phyloP scores from a whole-genome alignment of 2,888 invertebrate species.

The Apotomis betuletana region DNA sequence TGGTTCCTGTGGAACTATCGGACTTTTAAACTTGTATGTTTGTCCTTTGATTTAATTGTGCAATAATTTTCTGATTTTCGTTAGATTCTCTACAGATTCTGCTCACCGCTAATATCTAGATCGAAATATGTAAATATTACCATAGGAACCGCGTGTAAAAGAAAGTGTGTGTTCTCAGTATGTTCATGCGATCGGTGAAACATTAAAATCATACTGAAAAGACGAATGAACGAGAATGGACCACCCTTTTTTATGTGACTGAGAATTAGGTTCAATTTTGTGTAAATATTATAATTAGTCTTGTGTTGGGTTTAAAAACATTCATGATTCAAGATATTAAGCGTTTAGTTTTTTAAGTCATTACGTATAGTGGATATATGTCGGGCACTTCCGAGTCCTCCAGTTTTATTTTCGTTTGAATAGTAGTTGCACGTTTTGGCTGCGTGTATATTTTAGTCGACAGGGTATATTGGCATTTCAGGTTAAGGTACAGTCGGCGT shows the following conservation, averaged over 20 bases:
- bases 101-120: conserved; percentile 20
- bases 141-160: conserved; percentile 45
- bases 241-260: conserved; percentile 75
- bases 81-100: conserved; percentile 7
- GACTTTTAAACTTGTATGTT: conserved; percentile 1
- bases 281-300: conserved; percentile 72
- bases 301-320: conserved; percentile 56
- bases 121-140: conserved; percentile 46
- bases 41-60: conserved; percentile 9
- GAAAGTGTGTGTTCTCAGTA: conserved; percentile 49
- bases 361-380: conserved; percentile 34
- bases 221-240: conserved; percentile 45
- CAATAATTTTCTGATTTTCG: conserved; percentile 15
- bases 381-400: conserved; percentile 25
- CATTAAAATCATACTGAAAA: conserved; percentile 16
- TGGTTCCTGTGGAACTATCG: neutral
- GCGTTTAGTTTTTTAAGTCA: conserved; percentile 45
- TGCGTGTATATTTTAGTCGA: conserved; percentile 54
- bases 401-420: conserved; percentile 7
- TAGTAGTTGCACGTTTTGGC: conserved; percentile 19
- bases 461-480: conserved; percentile 67
- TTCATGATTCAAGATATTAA: conserved; percentile 47
- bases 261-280: conserved; percentile 79
- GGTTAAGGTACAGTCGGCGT: conserved; percentile 29
- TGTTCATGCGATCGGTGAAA: conserved; percentile 36